Evolutionary conservation across 2,888 invertebrate genomes (phyloP).

Genomic region (Ormyrus pomaceus): DNA sequence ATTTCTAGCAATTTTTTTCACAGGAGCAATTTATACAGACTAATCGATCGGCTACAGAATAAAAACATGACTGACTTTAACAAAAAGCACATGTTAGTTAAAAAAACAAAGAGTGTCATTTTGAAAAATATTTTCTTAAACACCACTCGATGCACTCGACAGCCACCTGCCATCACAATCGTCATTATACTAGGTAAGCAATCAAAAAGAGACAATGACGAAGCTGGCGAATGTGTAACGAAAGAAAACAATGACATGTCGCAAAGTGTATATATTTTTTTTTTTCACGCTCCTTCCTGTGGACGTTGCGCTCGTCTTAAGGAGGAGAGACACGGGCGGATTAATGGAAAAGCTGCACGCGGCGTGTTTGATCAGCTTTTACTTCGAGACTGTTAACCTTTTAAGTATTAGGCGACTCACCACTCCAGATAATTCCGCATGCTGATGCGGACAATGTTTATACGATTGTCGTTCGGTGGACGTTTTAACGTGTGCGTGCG

Average conservation of each 20-base stretch:
- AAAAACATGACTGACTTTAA: too few relatives aligned
- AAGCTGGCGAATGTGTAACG: not conserved
- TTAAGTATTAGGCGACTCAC: constrained; percentile 57
- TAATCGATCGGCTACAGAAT: too few relatives aligned
- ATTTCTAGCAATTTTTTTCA: too few relatives aligned
- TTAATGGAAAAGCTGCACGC: constrained; percentile 11
- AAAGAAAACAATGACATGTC: constrained; percentile 13
- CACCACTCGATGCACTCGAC: too few relatives aligned
- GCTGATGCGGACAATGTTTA: constrained; percentile 38
- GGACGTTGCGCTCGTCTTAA: not conserved
- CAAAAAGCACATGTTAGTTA: too few relatives aligned
- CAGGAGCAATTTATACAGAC: too few relatives aligned
- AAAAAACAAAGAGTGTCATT: too few relatives aligned
- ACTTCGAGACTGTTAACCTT: constrained; percentile 18
- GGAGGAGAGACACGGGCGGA: not conserved
- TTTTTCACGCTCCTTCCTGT: constrained; percentile 2
- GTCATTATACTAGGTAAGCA: constrained; percentile 13
- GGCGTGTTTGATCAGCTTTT: constrained; percentile 23
- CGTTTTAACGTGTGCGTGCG: constrained; percentile 50
- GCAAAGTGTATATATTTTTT: not conserved
- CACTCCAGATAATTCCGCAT: constrained; percentile 60
- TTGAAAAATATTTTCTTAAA: too few relatives aligned
- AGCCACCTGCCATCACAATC: not conserved
- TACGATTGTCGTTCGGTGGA: constrained; percentile 26
- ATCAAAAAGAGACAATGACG: constrained; percentile 2